Evolutionary conservation across 1,140 invertebrate genomes (phyloP).

Genomic region (Eupristina koningsbergeri): DNA sequence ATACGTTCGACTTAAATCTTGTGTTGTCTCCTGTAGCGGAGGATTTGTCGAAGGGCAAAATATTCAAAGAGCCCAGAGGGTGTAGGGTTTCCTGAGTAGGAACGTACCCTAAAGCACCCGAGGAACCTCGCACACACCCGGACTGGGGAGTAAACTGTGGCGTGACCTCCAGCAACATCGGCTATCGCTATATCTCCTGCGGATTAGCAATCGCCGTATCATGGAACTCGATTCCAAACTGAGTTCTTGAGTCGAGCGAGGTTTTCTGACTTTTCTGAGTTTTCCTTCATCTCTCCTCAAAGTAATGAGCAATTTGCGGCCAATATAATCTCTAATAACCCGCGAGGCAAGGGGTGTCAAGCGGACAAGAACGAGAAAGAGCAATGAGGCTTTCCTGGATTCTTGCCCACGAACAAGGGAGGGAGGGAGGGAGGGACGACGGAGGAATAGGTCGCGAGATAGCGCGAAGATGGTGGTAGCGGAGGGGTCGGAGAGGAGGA

Average conservation of each 20-base stretch:
- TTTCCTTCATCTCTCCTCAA: conserved; percentile 43
- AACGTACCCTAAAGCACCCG: background rate
- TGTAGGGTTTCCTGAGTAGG: too few species aligned
- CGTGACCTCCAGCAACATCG: background rate
- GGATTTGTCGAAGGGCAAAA: background rate
- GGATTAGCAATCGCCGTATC: background rate
- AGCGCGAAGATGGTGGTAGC: conserved; percentile 36
- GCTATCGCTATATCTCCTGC: background rate
- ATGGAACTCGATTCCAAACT: background rate
- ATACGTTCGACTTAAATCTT: background rate
- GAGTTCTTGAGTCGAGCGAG: too few species aligned
- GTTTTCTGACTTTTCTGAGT: too few species aligned
- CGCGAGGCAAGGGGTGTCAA: conserved; percentile 40
- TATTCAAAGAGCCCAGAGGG: background rate
- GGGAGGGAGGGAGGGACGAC: conserved; percentile 41
- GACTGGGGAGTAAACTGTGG: background rate
- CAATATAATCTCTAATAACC: conserved; percentile 73
- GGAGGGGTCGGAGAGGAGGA: conserved; percentile 66
- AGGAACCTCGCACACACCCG: background rate
- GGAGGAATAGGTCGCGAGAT: conserved; percentile 27
- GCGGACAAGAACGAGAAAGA: conserved; percentile 42
- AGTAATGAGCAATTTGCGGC: conserved; percentile 68
- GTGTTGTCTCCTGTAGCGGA: background rate
- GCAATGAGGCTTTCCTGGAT: conserved; percentile 66
- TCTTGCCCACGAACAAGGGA: conserved; percentile 64